These are phyloP conservation scores for Sarcophilus harrisii DNA, from an alignment of 2,797 vertebrate genomes.

Conservation along the genomic window DNA sequence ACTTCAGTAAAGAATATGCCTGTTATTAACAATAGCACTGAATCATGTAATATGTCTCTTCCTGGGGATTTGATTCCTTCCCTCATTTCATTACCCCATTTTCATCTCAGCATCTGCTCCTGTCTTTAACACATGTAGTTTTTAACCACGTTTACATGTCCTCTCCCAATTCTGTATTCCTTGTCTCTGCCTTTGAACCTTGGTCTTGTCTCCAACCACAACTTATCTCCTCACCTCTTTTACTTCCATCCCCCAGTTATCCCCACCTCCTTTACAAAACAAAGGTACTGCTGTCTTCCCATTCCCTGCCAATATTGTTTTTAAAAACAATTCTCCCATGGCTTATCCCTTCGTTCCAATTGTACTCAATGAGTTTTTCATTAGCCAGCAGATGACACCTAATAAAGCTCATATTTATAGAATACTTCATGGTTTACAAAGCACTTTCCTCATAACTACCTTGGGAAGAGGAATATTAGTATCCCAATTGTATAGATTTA, in stretches of 20 bases:
- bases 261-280: background rate
- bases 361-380: background rate
- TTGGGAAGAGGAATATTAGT: background rate
- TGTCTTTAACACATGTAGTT: background rate
- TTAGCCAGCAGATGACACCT: conserved; percentile 7
- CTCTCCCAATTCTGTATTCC: background rate
- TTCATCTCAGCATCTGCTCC: background rate
- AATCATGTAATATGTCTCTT: background rate
- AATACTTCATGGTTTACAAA: background rate
- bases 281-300: background rate
- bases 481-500: background rate
- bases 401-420: background rate
- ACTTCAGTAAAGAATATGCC: background rate
- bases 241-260: background rate
- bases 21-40: background rate
- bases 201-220: background rate
- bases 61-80: background rate
- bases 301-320: background rate
- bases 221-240: background rate
- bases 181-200: background rate
- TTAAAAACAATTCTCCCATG: background rate
- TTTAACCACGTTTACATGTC: background rate
- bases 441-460: background rate
- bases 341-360: background rate
- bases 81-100: background rate